Conservation (phyloP, 2,888 invertebrate species). For the Archips xylosteana region DNA sequence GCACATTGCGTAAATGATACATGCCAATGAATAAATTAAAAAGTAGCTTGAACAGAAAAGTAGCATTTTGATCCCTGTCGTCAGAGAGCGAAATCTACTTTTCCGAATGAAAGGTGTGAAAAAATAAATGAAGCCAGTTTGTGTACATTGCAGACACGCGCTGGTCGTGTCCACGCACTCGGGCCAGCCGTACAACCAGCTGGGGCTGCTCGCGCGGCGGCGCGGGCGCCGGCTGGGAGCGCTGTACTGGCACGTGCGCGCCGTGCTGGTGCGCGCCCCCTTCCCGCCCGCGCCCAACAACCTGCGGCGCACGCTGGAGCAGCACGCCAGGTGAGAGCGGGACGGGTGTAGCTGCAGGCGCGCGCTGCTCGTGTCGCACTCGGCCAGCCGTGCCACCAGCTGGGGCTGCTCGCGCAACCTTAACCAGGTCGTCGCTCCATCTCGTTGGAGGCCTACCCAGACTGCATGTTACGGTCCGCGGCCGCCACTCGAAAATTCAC, state of each 20-base stretch:
- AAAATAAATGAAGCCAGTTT: too few species aligned
- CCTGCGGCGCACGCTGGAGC: conserved; percentile 89
- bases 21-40: too few species aligned
- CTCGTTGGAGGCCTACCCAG: too few species aligned
- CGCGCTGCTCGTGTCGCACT: conserved; percentile 90
- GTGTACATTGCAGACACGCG: conserved; percentile 85
- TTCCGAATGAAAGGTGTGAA: too few species aligned
- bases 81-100: too few species aligned
- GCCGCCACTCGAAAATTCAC: too few species aligned
- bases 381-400: conserved; percentile 96
- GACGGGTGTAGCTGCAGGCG: conserved; percentile 81
- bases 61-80: too few species aligned
- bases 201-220: conserved; percentile 92
- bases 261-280: conserved; percentile 93
- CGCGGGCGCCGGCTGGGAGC: conserved; percentile 92
- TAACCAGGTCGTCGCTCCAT: too few species aligned
- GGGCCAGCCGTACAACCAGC: conserved; percentile 96
- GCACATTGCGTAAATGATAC: too few species aligned
- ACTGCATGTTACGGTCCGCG: too few species aligned
- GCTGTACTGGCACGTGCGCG: conserved; percentile 94
- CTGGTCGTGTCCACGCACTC: conserved; percentile 90
- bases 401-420: conserved; percentile 93
- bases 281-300: conserved; percentile 94
- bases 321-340: conserved; percentile 73
- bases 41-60: too few species aligned